A percentile compares a stretch with the other conserved stretches of the same genome.
Evolutionary conservation across 2,888 invertebrate genomes (phyloP).

Genomic region (Sesamia inferens): DNA sequence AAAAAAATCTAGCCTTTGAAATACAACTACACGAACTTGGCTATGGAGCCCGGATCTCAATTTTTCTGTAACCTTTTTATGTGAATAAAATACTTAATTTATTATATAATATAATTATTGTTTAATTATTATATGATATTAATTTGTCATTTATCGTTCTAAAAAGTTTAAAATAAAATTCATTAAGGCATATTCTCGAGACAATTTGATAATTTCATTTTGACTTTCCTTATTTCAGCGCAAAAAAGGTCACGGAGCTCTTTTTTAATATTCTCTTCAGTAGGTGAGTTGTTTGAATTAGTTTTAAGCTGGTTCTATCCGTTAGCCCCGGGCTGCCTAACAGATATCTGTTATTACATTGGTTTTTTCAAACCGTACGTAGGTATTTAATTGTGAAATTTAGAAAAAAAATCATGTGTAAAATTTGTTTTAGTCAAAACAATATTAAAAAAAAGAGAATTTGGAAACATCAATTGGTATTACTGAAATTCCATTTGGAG

Average conservation of each 20-base stretch:
- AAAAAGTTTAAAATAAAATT: neutral
- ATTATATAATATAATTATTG: too few relatives aligned
- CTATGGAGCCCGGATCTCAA: too few relatives aligned
- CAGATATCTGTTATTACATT: neutral
- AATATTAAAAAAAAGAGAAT: neutral
- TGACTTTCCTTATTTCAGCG: neutral
- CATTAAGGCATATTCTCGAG: neutral
- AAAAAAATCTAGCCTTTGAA: too few relatives aligned
- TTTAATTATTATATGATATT: too few relatives aligned
- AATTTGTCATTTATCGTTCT: too few relatives aligned
- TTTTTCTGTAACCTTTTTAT: too few relatives aligned
- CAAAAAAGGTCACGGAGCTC: slow-evolving; percentile 3
- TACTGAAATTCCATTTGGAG: neutral
- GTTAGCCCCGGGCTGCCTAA: neutral
- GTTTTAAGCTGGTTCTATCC: slow-evolving; percentile 2
- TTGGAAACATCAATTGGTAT: neutral
- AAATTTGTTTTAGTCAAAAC: neutral
- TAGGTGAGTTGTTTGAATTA: neutral
- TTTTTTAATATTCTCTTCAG: neutral
- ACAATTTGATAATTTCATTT: neutral
- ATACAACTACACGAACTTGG: too few relatives aligned
- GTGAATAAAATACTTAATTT: too few relatives aligned
- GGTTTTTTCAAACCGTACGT: neutral
- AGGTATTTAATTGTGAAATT: neutral
- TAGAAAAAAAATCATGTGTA: neutral